These are phyloP conservation scores for Oxyruncus cristatus DNA, from an alignment of 2,113 vertebrate genomes.

Conservation along the genomic window DNA sequence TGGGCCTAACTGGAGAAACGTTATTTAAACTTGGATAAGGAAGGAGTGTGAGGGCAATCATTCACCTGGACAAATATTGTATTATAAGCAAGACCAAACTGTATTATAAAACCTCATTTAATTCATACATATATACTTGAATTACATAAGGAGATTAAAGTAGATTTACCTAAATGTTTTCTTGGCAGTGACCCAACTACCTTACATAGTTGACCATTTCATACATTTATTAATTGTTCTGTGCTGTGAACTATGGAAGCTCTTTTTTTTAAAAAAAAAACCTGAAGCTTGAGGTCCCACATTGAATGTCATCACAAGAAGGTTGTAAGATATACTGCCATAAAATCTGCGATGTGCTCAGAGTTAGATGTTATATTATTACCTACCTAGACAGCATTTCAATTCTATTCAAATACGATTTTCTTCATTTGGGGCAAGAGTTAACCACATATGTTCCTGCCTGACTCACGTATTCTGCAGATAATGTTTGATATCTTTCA, in stretches of 20 bases:
- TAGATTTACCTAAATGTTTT: background rate
- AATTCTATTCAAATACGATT: background rate
- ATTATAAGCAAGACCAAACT: background rate
- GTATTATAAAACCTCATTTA: background rate
- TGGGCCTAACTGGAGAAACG: slow-evolving; percentile 12
- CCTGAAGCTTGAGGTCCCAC: background rate
- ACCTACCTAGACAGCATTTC: rapidly evolving
- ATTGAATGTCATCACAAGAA: background rate
- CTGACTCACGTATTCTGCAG: background rate
- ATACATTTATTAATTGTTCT: background rate
- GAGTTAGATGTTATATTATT: background rate
- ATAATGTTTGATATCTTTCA: background rate
- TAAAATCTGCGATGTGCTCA: background rate
- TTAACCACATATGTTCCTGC: background rate
- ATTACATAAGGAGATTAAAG: background rate
- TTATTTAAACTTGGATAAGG: background rate
- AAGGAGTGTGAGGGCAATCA: background rate
- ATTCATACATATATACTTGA: background rate
- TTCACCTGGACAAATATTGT: background rate
- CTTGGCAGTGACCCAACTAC: background rate
- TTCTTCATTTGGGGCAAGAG: background rate
- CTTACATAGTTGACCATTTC: background rate
- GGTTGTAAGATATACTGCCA: background rate
- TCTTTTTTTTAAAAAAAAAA: background rate
- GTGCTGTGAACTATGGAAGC: background rate